Percentiles rank a stretch among this genome's conserved stretches.
Evolutionary conservation across 2,797 vertebrate species (phyloP).

Genomic region (Prionace glauca): DNA sequence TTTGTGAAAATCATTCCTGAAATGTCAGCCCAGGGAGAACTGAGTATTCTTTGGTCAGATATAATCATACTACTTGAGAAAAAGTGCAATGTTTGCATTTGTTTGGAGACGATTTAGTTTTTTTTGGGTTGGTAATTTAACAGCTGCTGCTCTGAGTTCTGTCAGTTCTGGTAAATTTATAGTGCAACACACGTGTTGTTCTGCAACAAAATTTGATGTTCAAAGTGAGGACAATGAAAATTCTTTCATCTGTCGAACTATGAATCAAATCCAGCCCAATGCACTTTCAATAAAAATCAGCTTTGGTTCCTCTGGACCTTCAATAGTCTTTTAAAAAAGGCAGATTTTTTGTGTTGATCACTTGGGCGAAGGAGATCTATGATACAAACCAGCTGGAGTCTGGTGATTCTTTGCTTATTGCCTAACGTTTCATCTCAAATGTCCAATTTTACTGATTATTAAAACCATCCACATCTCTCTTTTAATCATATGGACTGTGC

Average conservation of each 20-base stretch:
- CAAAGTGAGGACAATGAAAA: neutral
- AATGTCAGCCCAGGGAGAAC: neutral
- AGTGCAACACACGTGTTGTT: neutral
- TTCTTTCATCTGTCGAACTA: neutral
- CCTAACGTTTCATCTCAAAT: neutral
- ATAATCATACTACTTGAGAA: neutral
- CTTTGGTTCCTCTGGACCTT: neutral
- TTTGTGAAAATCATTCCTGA: neutral
- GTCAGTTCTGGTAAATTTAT: neutral
- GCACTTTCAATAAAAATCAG: neutral
- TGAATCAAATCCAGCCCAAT: neutral
- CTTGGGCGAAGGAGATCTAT: neutral
- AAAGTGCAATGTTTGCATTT: neutral
- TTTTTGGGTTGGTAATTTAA: neutral
- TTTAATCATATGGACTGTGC: neutral
- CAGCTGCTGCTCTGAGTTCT: neutral
- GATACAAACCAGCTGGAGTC: neutral
- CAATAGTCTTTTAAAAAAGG: neutral
- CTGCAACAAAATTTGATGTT: neutral
- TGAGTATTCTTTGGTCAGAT: neutral
- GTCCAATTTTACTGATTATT: neutral
- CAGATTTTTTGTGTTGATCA: neutral
- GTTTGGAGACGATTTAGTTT: neutral
- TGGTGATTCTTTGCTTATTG: neutral
- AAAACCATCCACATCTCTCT: neutral